Conservation (phyloP, 2,113 vertebrate species). For the Pangasianodon hypophthalmus region DNA sequence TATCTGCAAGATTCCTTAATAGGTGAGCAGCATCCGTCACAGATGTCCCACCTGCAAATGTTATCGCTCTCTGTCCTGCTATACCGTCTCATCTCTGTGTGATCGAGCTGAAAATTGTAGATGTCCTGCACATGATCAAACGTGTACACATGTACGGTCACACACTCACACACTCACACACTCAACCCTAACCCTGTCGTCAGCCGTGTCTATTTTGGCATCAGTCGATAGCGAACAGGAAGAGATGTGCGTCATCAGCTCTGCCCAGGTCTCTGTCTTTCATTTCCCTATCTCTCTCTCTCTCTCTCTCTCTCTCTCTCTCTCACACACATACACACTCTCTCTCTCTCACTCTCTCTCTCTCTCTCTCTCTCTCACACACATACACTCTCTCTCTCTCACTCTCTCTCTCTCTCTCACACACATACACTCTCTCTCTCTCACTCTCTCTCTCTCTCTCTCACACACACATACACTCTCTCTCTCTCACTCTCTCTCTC, state of each 20-base stretch:
- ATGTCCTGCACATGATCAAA: neutral
- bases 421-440: neutral
- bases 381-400: neutral
- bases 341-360: neutral
- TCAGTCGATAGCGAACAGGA: conserved; percentile 72
- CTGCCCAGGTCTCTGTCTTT: conserved; percentile 57
- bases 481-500: too few species aligned
- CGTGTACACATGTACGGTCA: neutral
- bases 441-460: neutral
- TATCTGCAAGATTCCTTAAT: neutral
- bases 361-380: conserved; percentile 28
- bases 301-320: neutral
- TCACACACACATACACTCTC: too few species aligned
- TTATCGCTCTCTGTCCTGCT: neutral
- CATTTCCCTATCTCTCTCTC: conserved; percentile 44
- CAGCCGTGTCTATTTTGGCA: conserved; percentile 63
- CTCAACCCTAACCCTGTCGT: conserved; percentile 36
- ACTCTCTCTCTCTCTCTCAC: neutral
- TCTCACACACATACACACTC: conserved; percentile 36
- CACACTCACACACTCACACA: neutral
- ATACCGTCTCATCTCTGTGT: too few species aligned
- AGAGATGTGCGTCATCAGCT: conserved; percentile 65
- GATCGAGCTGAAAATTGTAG: neutral
- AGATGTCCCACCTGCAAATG: neutral
- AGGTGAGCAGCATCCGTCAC: neutral